A percentile compares a stretch with the other conserved stretches of the same genome.
phyloP scores from a whole-genome alignment of 2,113 vertebrate species.

The Lophochroa leadbeateri region DNA sequence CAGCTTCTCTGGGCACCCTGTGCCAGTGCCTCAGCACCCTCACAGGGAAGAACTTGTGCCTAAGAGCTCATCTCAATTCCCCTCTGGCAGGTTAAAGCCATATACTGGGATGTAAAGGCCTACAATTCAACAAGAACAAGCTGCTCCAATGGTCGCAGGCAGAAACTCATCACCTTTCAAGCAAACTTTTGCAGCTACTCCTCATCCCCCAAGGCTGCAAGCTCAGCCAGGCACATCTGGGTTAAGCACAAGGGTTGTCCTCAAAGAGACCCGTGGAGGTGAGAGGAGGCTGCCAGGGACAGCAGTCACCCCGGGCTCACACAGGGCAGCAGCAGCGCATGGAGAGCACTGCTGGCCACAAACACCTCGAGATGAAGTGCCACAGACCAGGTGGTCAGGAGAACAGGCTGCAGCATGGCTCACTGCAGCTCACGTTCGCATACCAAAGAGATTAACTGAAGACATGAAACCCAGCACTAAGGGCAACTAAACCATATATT shows the following conservation, averaged over 20 bases:
- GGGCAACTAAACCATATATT: not conserved
- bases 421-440: not conserved
- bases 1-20: too few species aligned
- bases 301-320: not conserved
- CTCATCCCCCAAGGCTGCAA: fast-evolving
- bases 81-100: not conserved
- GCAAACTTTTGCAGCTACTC: not conserved
- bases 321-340: fast-evolving
- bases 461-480: not conserved
- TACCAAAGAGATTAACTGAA: not conserved
- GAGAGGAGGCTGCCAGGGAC: not conserved
- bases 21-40: too few species aligned
- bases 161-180: not conserved
- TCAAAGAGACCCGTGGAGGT: fast-evolving
- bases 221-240: not conserved
- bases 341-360: not conserved
- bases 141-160: fast-evolving
- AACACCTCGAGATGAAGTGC: too few species aligned
- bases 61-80: not conserved
- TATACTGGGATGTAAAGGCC: not conserved
- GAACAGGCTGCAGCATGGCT: not conserved
- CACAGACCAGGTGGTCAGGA: not conserved
- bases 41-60: too few species aligned
- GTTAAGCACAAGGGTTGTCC: not conserved
- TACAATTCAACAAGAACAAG: not conserved